These are phyloP conservation scores for Gambusia holbrooki DNA, from an alignment of 2,113 vertebrate genomes.

Conservation along the genomic window DNA sequence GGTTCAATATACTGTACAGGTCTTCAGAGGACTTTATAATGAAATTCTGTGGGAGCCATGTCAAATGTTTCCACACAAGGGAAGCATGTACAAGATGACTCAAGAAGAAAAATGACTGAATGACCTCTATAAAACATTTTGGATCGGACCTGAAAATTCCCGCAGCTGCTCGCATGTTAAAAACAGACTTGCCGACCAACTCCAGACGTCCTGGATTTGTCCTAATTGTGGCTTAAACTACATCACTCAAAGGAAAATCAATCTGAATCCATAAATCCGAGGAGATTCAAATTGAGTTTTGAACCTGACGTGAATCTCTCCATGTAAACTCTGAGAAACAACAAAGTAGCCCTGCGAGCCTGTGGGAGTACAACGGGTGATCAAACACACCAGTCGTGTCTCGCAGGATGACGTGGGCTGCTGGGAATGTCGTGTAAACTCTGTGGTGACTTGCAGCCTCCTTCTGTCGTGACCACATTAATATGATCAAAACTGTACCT, in stretches of 20 bases:
- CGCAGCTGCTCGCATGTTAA: not conserved
- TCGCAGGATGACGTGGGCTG: slow-evolving; percentile 30
- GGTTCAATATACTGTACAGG: not conserved
- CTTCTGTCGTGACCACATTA: slow-evolving; percentile 39
- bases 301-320: not conserved
- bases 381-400: not conserved
- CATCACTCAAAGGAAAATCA: not conserved
- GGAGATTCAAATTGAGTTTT: too few relatives aligned
- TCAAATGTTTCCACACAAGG: too few relatives aligned
- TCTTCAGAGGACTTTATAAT: too few relatives aligned
- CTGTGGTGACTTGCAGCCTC: slow-evolving; percentile 11
- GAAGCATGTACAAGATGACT: not conserved
- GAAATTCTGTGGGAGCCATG: not conserved
- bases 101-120: not conserved
- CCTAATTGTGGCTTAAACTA: not conserved
- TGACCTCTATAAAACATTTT: not conserved
- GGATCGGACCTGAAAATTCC: not conserved
- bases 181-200: not conserved
- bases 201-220: not conserved
- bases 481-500: slow-evolving; percentile 23
- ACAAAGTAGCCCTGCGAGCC: not conserved
- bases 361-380: slow-evolving; percentile 3
- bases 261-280: not conserved
- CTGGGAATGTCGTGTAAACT: slow-evolving; percentile 20
- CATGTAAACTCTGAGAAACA: not conserved